Evolutionary conservation across 2,113 vertebrate species (phyloP), one percentile per base, ranked within the genome.

Genomic region (Bubo blakistoni): DNA sequence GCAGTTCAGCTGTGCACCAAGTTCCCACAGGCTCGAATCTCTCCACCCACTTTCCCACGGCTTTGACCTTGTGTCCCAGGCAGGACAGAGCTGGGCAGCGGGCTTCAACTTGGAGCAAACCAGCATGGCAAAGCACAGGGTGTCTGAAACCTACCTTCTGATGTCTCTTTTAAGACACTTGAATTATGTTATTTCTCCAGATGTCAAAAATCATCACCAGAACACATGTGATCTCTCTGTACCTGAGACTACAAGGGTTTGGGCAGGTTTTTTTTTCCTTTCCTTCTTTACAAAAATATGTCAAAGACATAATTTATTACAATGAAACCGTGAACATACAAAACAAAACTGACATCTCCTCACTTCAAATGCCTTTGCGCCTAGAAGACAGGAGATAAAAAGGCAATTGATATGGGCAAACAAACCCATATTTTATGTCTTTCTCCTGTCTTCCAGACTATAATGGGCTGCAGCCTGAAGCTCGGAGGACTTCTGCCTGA

Each of bases 251-350:
- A 91, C 74, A 96, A 87, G 87, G 79, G 36, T 63, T 86, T 38
- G 46, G 72, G 32, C 29, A 49, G 46, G 7, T 36, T 85, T 77
- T 81, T 86, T 44, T 91, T 86, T 62, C 20, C 25, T 91, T 91
- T 73, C 52, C n/a, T 84, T 69, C 91, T 88, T 91, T 84, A 84
- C 30, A 89, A 94, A 88, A 94, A 82, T 83, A 18, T 83, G 67
- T 88, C 87, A 86, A 90, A 84, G 94, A 90, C 88, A 79, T 95
- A 92, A 98, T 93, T 95, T 96, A 97, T 98, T 96, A 95, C 90
- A 85, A 92, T 44, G 78, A 86, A 95, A 88, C 61, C 0, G 3
- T 71, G 94, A 95, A 91, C 52, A 40, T 88, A 97, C 93, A 96
- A 96, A 97, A 81, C 83, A 97, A 96, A 96, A 63, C 74, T 94